Evolutionary conservation across 2,888 invertebrate species (phyloP).

Genomic region (Silvanus unidentatus): DNA sequence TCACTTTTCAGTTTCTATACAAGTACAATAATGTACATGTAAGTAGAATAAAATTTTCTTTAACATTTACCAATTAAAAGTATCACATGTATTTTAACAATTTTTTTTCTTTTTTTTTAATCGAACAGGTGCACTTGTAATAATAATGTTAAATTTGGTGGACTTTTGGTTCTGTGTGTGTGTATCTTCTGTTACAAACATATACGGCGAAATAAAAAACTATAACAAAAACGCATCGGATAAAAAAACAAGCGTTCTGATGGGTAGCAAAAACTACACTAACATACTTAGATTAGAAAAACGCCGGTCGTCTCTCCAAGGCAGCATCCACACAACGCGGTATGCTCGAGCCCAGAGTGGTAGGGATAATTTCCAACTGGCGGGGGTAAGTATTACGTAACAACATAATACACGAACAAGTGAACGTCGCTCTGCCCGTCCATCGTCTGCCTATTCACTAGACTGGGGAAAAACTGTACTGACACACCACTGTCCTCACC

Average conservation of each 20-base stretch:
- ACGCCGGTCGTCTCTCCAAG: constrained; percentile 35
- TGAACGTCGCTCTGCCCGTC: constrained; percentile 25
- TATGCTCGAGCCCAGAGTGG: constrained; percentile 21
- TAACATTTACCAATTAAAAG: no score
- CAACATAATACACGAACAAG: constrained; percentile 37
- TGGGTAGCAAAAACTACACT: constrained; percentile 46
- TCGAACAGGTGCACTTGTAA: no score
- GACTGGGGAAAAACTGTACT: neutral
- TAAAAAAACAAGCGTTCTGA: constrained; percentile 37
- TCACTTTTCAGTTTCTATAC: no score
- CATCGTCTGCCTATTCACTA: constrained; percentile 18
- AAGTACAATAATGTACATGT: no score
- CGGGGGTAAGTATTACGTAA: constrained; percentile 38
- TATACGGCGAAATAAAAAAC: constrained; percentile 22
- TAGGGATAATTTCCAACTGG: constrained; percentile 30
- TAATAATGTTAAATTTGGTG: no score
- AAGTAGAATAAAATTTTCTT: no score
- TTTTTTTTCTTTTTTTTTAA: no score
- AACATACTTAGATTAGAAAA: constrained; percentile 45
- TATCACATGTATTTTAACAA: no score
- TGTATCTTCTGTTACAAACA: neutral
- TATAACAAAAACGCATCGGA: constrained; percentile 27
- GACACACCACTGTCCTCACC: neutral
- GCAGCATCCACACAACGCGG: constrained; percentile 37
- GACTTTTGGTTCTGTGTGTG: no score